Base-by-base conservation (phyloP, 1,140 invertebrate species). In the Maniola jurtina region DNA sequence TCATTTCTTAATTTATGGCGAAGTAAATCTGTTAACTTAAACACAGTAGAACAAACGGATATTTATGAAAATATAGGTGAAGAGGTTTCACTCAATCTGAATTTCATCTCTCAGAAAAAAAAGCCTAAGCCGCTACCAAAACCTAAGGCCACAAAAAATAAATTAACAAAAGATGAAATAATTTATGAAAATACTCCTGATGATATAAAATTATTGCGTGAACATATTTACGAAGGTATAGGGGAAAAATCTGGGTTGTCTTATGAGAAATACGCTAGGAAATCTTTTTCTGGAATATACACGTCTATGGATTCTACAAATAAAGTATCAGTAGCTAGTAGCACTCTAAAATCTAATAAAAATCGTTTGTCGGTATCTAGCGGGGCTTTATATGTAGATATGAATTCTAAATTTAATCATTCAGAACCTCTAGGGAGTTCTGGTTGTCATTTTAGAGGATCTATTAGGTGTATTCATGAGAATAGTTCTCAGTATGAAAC, bases 381-480 rank as follows among this genome's bases (percentile, higher is more conserved):
- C 13, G 42, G 42, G 13, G 9, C 42, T 25, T 8, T 52, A 52
- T 52, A 52, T 13, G 48, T 52, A 10, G 48, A 52, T 25, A 52
- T 52, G 48, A 52, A 16, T 11, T 9, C 2, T 9, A 52, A 5
- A 6, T 45, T 45, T 2, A 45, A 45, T 1, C 9, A 45, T 45
- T 11, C 42, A 13, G 42, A 13, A 45, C 13, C 42, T 45, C 1
- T 2, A 45, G 42, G 42, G 9, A 16, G 3, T 9, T 52, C 48
- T 9, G 15, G 48, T 64, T 59, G 71, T 40, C 81, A 86, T 66
- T 52, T 66, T 14, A 81, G 57, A 66, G 84, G 82, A 34, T 81
- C 79, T 42, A 7, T 42, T 34, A 72, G 78, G 35, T 86, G 84
- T 56, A 57, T 79, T 42, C 77, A 77, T 67, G 70, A 73, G 55